A percentile compares a stretch with the other conserved stretches of the same genome.
These are phyloP conservation scores for Neelides folsomi DNA, from an alignment of 2,888 invertebrate species.

Conservation along the genomic window DNA sequence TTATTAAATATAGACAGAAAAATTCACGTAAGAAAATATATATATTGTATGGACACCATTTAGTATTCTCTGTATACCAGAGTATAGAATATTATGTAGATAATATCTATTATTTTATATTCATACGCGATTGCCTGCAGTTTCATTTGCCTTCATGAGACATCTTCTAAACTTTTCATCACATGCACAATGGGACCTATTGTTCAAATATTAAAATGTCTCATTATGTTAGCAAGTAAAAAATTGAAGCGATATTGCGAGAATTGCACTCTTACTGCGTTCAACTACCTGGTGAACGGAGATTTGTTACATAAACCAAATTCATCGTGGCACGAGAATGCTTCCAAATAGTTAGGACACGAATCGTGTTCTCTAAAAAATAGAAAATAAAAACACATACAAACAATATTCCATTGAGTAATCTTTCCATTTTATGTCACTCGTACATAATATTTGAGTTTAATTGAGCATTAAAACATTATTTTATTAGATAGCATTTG, in stretches of 20 bases:
- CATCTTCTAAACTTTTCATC: slow-evolving; percentile 57
- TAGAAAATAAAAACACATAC: background rate
- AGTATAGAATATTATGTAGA: too few species aligned
- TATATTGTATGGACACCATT: too few species aligned
- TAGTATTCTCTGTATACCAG: too few species aligned
- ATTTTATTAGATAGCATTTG: too few species aligned
- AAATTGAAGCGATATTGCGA: background rate
- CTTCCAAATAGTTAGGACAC: slow-evolving; percentile 19
- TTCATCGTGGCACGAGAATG: slow-evolving; percentile 20
- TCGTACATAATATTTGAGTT: too few species aligned
- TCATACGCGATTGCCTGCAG: slow-evolving; percentile 49
- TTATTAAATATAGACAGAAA: too few species aligned
- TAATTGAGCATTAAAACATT: too few species aligned
- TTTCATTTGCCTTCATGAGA: slow-evolving; percentile 51
- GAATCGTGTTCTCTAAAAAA: slow-evolving; percentile 21
- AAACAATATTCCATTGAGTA: too few species aligned
- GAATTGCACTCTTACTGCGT: background rate
- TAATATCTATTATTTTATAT: too few species aligned
- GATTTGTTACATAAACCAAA: slow-evolving; percentile 55
- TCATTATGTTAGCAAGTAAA: background rate
- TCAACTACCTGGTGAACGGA: slow-evolving; percentile 46
- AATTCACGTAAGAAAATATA: too few species aligned
- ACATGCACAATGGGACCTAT: slow-evolving; percentile 58
- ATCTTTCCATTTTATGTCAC: too few species aligned
- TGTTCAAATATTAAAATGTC: slow-evolving; percentile 4